Base-by-base conservation (phyloP, 2,797 vertebrate species). In the Cichlasoma orientale region DNA sequence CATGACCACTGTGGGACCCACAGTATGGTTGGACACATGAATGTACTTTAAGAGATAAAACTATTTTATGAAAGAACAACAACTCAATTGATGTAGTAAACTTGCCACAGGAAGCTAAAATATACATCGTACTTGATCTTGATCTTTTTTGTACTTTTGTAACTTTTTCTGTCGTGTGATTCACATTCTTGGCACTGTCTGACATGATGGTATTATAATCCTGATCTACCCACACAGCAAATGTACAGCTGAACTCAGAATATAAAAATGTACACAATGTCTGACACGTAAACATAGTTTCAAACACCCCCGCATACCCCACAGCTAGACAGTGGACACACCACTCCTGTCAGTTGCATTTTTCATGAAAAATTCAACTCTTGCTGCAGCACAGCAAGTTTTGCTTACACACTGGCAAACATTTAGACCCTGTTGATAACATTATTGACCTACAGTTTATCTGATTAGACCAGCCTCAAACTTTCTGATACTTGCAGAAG, bases 291-390 rank as follows among this genome's bases (percentile, higher is more conserved):
- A 70, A 83, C 69, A 80, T 74, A 76, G 68, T 84, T 87, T 78
- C 9, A 75, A 79, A 90, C 89, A 74, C 90, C 89, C 86, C 87
- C 88, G 53, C 88, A 86, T 79, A 75, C 63, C 82, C 71, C 7
- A 50, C 63, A 70, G 89, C 79, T 38, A 79, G 53, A 70, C 13
- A 63, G 23, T 71, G 79, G 79, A 86, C 79, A 72, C 18, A 57
- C 25, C 85, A 82, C 76, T 82, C 12, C 11, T 77, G 66, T 72
- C 59, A 82, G 18, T 75, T 80, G 27, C 14, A 72, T 19, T n/a
- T 77, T 41, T 76, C 16, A 57, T 12, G 5, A 54, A 58, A 82
- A 66, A 54, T 25, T 18, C n/a, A 66, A 38, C 11, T 74, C 55
- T 61, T 19, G 0, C 21, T n/a, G 75, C 57, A 66, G 50, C 74